Base-by-base conservation (phyloP, 2,113 vertebrate species). In the Euleptes europaea region DNA sequence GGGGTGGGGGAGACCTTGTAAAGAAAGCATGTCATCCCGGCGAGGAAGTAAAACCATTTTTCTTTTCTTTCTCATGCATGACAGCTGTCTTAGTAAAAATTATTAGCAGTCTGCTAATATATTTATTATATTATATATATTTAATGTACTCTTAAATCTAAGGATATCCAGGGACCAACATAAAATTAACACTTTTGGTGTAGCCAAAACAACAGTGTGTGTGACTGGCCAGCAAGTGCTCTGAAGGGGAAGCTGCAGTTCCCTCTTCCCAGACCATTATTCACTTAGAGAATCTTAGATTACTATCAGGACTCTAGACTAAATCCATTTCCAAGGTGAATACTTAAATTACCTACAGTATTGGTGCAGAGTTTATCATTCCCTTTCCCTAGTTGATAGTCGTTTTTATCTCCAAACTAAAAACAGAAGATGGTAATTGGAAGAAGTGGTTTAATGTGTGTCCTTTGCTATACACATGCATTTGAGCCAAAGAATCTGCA, bases 11-110 rank as follows among this genome's bases (percentile, higher is more conserved):
- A 87, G 92, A 89, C 78, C 31, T 3, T 3, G 57, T 69, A 87
- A 87, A 91, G 80, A 88, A 91, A 86, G 72, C 85, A 90, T 95
- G 94, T 94, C 92, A 89, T 94, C 83, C 80, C 94, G 96, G 87
- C 91, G 96, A 97, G 96, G 96, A 97, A 97, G 95, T 94, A 95
- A 95, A 97, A 88, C 89, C 85, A 95, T 96, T 95, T 96, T 96
- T 96, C 93, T 96, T 93, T 95, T 95, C 93, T 91, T 91, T 95
- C 93, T 96, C 94, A 94, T 93, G 92, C 80, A 92, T 91, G 92
- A 94, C 96, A 97, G 95, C 95, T 97, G 95, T 93, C 93, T 95
- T 88, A 82, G 87, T 85, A 89, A 70, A 94, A 95, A 95, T 84
- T 90, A 95, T 90, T 92, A 94, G 87, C 89, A 88, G 91, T 94